Base-by-base conservation (phyloP, 1,140 invertebrate genomes). In the Neodiprion lecontei region DNA sequence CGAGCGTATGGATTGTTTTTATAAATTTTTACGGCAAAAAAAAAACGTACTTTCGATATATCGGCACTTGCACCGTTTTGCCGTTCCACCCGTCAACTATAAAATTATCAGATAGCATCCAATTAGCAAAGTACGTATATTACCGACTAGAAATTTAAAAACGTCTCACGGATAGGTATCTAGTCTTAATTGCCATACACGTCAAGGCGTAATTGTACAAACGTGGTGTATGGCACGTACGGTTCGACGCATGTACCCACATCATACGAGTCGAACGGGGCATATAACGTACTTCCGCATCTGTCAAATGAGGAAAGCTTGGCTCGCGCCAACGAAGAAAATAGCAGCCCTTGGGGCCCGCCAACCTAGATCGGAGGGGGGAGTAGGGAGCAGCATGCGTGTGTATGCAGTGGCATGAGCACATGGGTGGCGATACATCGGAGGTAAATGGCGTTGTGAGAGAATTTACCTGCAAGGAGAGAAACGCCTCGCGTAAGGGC, bases 281-380 rank as follows among this genome's bases (percentile, higher is more conserved):
- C 28, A 40, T 40, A 40, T 61, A 61, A 61, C 53, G 53, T 61
- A 61, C n/a, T 61, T 61, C 53, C 53, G 53, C 53, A 61, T 61
- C 53, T 61, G 53, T 61, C 53, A 61, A 61, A 61, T 61, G 53
- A 61, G 53, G 53, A 17, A 61, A 61, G 53, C n/a, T 61, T 61
- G 53, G 53, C 53, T 61, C 53, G 53, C 53, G 53, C 53, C 53
- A 61, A 61, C 53, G 53, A 61, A 14, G 53, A 61, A 61, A 61
- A 61, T 61, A 17, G 53, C 53, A 61, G 53, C 53, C 53, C 53
- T 4, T 61, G 53, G 7, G 9, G 11, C 11, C 11, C 11, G 53
- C 9, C 53, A 61, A 12, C 53, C 53, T 61, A 12, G 53, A 61
- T 61, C 11, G 11, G 53, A 17, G 53, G 53, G 53, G 11, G 28